Evolutionary conservation across 2,888 invertebrate species (phyloP).

Genomic region (Andrena marginata): DNA sequence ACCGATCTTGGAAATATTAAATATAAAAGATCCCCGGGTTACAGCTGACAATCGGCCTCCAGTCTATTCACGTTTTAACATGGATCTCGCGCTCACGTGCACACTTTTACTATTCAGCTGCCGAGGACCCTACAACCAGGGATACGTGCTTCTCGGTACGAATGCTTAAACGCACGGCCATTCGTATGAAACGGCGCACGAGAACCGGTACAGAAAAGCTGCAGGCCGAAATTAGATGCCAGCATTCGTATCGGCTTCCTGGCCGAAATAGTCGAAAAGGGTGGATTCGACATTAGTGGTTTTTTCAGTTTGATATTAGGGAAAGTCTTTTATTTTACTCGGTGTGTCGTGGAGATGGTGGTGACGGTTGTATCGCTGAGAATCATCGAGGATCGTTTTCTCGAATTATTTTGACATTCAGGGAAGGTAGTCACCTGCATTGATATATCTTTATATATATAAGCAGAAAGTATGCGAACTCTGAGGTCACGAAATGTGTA

Average conservation of each 20-base stretch:
- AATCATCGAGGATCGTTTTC: too few species aligned
- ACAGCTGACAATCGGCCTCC: neutral
- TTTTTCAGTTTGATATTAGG: too few species aligned
- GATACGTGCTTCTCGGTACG: slow-evolving; percentile 32
- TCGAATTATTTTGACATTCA: too few species aligned
- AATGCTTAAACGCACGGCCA: slow-evolving; percentile 37
- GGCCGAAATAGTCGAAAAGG: neutral
- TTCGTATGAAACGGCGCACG: slow-evolving; percentile 37
- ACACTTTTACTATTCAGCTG: slow-evolving; percentile 51
- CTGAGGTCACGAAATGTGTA: too few species aligned
- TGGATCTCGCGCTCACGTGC: slow-evolving; percentile 19
- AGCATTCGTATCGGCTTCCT: slow-evolving; percentile 12
- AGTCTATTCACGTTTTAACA: slow-evolving; percentile 27
- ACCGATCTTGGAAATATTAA: neutral
- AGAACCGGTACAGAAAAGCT: slow-evolving; percentile 19
- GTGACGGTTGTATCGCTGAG: too few species aligned
- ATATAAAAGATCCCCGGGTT: neutral
- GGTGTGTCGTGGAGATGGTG: too few species aligned
- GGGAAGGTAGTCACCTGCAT: too few species aligned
- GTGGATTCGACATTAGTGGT: neutral
- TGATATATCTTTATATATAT: too few species aligned
- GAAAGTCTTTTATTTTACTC: too few species aligned
- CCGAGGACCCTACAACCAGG: slow-evolving; percentile 28
- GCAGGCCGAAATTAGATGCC: slow-evolving; percentile 40
- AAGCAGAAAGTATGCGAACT: too few species aligned